Base-by-base conservation (phyloP, 1,140 invertebrate species). In the Pemphigus obesinymphae region DNA sequence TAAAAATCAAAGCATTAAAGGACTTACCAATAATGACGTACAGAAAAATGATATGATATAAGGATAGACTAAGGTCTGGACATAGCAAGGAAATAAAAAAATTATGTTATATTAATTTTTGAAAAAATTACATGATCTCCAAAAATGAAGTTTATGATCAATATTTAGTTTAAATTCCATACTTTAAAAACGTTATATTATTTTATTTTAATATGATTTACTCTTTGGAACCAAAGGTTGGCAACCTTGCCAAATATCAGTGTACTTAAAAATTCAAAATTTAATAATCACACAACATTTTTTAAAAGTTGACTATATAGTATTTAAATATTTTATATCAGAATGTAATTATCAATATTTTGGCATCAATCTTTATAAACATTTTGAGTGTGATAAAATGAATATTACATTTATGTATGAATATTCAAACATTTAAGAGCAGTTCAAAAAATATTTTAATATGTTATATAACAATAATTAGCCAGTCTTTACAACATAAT, bases 11-110 rank as follows among this genome's bases (percentile, higher is more conserved):
- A 73, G 70, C 70, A 34, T 50, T 50, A 31, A 73, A 29, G 23
- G 43, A 73, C 70, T 73, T 73, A 73, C 70, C 70, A 73, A 50
- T 48, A 31, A 50, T 50, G 26, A 50, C 17, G 43, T 72, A 73
- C 26, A 31, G 31, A 5, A 70, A 31, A 48, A 31, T 48, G 48
- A n/a, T n/a, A 73, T 13, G 43, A 50, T 73, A 73, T 50, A 31
- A 34, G 70, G 45, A 17, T 73, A 70, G 45, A n/a, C 17, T 31
- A 29, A 73, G 15, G 17, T 34, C 26, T 6, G 7, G n/a, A 45
- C 8, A 17, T 26, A 3, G 3, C 4, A 11, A 50, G 26, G 29
- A 70, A 45, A 70, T 68, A 43, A 1, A 68, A 68, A n/a, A n/a
- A n/a, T n/a, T n/a, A n/a, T n/a, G n/a, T 4, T 29, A 15, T 61